Evolutionary conservation across 2,888 invertebrate species (phyloP), one percentile per base, ranked within the genome.

Genomic region (Melanargia galathea): DNA sequence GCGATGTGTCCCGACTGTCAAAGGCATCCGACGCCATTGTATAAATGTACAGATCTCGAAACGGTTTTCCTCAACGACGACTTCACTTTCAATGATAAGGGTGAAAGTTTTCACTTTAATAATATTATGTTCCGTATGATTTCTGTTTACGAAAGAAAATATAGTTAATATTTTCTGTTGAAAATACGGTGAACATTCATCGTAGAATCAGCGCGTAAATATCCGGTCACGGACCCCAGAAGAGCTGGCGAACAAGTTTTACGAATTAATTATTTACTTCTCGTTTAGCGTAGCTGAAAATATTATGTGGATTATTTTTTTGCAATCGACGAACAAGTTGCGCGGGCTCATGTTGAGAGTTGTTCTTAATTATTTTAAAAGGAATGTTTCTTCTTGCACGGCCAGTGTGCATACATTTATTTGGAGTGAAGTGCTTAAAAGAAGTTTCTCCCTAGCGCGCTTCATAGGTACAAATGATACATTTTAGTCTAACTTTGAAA

Each of bases 1-100:
- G 87, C 81, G 83, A 87, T 90, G 90, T 85, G 90, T 83, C 81
- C 80, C 82, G 88, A 89, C 87, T 90, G 88, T 86, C 88, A 90
- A 89, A 84, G 75, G 74, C 88, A 88, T 78, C 82, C 80, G 82
- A 76, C 71, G 78, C 74, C 77, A 71, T 79, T 75, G 78, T 78
- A 83, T 80, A 30, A 8, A 8, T 30, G 30, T 30, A 26, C 6
- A 83, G 80, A 83, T 85, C 84, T 83, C 75, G 65, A 48, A 76
- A 73, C 84, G 84, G 86, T 86, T 84, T 83, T 82, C 83, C 77
- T 73, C 82, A 78, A 83, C 85, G 82, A 85, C 82, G 78, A 78
- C 83, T 81, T 83, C 81, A 82, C 81, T 84, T 84, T 81, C 79
- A 35, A 58, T 58, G 58, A 58, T 48, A 46, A 58, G 58, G 58